These are phyloP conservation scores for Corvus cornix DNA, from an alignment of 2,113 vertebrate genomes.

Conservation along the genomic window DNA sequence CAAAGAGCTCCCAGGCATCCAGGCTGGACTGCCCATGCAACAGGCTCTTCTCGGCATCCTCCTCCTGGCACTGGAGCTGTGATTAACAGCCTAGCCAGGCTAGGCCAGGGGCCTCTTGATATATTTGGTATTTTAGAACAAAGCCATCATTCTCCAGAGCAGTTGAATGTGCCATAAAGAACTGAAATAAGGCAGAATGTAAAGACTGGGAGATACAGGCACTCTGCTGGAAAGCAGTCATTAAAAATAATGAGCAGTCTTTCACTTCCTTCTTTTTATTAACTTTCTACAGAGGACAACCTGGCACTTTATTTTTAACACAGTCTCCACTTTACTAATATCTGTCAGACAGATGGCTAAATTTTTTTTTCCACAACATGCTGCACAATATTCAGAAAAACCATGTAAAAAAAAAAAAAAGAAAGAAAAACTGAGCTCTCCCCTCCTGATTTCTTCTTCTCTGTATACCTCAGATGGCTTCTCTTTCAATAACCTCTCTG, in stretches of 20 bases:
- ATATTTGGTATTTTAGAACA: slow-evolving; percentile 75
- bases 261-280: slow-evolving; percentile 80
- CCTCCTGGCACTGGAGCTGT: slow-evolving; percentile 9
- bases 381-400: slow-evolving; percentile 12
- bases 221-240: slow-evolving; percentile 82
- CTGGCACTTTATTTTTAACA: slow-evolving; percentile 71
- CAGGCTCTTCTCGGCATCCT: slow-evolving; percentile 33
- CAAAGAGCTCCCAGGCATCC: neutral
- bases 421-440: neutral
- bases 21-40: neutral
- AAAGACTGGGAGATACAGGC: slow-evolving; percentile 77
- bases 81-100: slow-evolving; percentile 42
- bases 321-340: slow-evolving; percentile 63
- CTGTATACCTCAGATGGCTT: neutral
- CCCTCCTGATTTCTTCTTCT: neutral
- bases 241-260: slow-evolving; percentile 89
- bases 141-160: slow-evolving; percentile 80
- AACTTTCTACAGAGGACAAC: slow-evolving; percentile 76
- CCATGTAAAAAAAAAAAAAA: too few species aligned
- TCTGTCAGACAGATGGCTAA: slow-evolving; percentile 55
- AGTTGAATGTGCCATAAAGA: slow-evolving; percentile 72
- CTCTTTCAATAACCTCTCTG: neutral
- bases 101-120: slow-evolving; percentile 57
- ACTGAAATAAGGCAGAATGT: slow-evolving; percentile 74
- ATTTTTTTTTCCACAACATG: slow-evolving; percentile 12